These are phyloP conservation scores for Carapus acus DNA, from an alignment of 2,797 vertebrate genomes.

Conservation along the genomic window DNA sequence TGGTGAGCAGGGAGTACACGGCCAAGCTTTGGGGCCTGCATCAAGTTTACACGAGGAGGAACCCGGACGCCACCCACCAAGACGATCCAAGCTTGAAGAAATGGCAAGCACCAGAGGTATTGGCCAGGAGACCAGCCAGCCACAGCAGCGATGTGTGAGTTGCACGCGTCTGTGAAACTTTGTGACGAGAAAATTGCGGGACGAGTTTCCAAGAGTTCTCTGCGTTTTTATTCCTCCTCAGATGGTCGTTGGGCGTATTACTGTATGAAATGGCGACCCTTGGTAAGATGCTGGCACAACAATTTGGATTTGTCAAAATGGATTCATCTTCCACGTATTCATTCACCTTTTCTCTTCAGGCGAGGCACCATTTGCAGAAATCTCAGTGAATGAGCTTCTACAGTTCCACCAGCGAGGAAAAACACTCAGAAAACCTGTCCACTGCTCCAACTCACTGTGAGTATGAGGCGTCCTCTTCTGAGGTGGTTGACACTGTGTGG, in stretches of 20 bases:
- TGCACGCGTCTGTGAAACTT: neutral
- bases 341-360: constrained; percentile 62
- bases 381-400: constrained; percentile 78
- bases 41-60: constrained; percentile 73
- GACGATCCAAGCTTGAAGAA: constrained; percentile 74
- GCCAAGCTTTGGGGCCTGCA: constrained; percentile 84
- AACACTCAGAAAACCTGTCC: constrained; percentile 80
- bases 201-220: constrained; percentile 4
- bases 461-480: constrained; percentile 17
- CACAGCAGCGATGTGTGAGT: constrained; percentile 83
- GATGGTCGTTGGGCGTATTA: constrained; percentile 93
- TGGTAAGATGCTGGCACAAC: constrained; percentile 71
- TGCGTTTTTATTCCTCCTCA: constrained; percentile 55
- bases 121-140: constrained; percentile 69
- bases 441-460: constrained; percentile 81
- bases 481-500: neutral
- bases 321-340: neutral
- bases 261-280: constrained; percentile 91
- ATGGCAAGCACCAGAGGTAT: constrained; percentile 88
- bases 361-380: constrained; percentile 86
- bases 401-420: constrained; percentile 83
- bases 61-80: constrained; percentile 43
- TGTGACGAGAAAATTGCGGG: neutral
- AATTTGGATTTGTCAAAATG: neutral
- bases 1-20: constrained; percentile 76